These are phyloP conservation scores for Paracentrotus lividus DNA, from an alignment of 53 echinoderm and acorn worm species.

Conservation along the genomic window DNA sequence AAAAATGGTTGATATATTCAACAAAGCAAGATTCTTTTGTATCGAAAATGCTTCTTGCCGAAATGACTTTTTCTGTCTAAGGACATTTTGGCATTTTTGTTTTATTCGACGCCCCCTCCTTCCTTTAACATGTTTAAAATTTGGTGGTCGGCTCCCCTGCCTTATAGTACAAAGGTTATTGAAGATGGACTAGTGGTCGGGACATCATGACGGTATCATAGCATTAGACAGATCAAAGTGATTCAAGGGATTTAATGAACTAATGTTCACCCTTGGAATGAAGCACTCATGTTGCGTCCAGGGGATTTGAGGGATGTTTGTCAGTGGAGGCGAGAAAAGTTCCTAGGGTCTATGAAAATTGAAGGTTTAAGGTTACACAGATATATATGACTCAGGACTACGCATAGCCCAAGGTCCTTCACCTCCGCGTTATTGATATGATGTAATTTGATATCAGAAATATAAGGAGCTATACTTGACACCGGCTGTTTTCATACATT, in stretches of 20 bases:
- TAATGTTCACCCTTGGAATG: not conserved
- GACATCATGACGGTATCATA: not conserved
- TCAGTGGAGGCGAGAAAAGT: not conserved
- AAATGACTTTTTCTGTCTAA: too few species aligned
- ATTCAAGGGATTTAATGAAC: not conserved
- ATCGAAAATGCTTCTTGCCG: too few species aligned
- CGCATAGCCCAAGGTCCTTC: conserved; percentile 36
- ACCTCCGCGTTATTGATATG: not conserved
- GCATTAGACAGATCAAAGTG: conserved; percentile 3
- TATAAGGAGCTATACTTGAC: not conserved
- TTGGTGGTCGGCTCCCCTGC: too few species aligned
- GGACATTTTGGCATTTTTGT: too few species aligned
- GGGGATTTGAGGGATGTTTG: not conserved
- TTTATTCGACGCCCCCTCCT: too few species aligned
- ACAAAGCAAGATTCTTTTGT: too few species aligned
- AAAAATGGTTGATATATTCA: too few species aligned
- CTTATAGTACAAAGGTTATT: too few species aligned
- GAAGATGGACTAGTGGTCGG: not conserved
- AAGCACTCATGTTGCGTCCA: not conserved
- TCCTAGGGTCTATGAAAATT: not conserved
- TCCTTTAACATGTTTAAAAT: too few species aligned
- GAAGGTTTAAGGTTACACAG: conserved; percentile 18
- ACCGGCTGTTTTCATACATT: not conserved
- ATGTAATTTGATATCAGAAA: not conserved
- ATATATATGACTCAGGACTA: conserved; percentile 49